A percentile compares a stretch with the other conserved stretches of the same genome.
Evolutionary conservation across 2,113 vertebrate genomes (phyloP).

Genomic region (Otocyon megalotis): DNA sequence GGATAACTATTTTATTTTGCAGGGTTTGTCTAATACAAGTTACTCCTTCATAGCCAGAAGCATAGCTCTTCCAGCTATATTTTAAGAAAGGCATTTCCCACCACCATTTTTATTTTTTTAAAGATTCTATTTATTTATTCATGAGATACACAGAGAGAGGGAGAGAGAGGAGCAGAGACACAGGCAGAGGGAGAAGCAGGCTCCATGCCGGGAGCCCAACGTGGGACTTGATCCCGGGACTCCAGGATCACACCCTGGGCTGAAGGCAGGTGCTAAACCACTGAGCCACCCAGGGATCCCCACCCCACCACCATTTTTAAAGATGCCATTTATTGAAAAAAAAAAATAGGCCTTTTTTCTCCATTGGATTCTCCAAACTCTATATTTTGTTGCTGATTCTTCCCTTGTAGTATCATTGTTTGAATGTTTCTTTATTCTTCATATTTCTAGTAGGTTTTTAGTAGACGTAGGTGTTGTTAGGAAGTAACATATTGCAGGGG

Average conservation of each 20-base stretch:
- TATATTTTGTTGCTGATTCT: background rate
- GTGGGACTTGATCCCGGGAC: too few species aligned
- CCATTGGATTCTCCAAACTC: background rate
- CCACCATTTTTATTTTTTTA: background rate
- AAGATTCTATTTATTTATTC: background rate
- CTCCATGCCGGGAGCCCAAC: too few species aligned
- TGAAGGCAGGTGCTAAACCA: too few species aligned
- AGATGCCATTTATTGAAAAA: background rate
- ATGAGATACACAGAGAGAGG: too few species aligned
- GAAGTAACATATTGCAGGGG: background rate
- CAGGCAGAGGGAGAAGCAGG: too few species aligned
- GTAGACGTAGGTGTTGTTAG: background rate
- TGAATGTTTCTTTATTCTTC: background rate
- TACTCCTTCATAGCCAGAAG: background rate
- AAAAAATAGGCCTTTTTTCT: background rate
- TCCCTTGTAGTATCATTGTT: background rate
- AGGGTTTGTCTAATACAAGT: background rate
- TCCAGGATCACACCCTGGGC: too few species aligned
- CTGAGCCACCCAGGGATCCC: too few species aligned
- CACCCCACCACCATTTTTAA: background rate
- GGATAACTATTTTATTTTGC: slow-evolving; percentile 10
- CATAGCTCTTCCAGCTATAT: background rate
- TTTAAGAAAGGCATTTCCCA: background rate
- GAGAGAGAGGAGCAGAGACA: too few species aligned
- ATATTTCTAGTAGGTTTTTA: background rate